phyloP scores from a whole-genome alignment of 1,140 invertebrate species.

The Danaus plexippus region DNA sequence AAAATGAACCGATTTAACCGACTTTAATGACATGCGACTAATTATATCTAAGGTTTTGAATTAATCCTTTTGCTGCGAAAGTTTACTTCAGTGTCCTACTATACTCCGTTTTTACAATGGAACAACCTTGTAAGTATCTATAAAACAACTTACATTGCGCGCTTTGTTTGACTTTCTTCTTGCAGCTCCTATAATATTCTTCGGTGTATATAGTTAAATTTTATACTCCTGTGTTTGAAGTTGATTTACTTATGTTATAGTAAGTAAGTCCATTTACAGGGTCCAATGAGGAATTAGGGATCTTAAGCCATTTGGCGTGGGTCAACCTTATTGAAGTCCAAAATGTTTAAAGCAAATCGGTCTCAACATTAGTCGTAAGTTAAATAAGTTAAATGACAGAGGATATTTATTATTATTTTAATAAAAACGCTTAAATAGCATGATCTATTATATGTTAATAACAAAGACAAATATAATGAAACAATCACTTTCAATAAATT shows the following conservation, averaged over 20 bases:
- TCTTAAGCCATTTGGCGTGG: constrained; percentile 16
- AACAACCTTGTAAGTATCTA: neutral
- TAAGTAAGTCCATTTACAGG: constrained; percentile 10
- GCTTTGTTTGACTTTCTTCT: neutral
- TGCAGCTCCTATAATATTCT: neutral
- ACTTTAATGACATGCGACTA: constrained; percentile 19
- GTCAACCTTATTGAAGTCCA: constrained; percentile 17
- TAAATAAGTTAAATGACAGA: no score
- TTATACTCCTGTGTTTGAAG: neutral
- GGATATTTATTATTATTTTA: no score
- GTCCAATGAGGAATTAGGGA: constrained; percentile 21
- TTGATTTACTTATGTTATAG: constrained; percentile 8
- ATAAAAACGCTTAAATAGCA: no score
- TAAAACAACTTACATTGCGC: constrained; percentile 4
- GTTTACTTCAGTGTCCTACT: constrained; percentile 9
- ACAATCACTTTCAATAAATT: no score
- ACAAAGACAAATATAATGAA: no score
- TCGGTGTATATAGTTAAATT: constrained; percentile 8
- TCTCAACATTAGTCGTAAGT: no score
- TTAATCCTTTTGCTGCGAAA: constrained; percentile 17
- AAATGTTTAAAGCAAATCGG: no score
- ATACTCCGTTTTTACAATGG: neutral
- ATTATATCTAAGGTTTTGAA: constrained; percentile 15
- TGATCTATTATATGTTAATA: no score
- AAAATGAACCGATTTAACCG: constrained; percentile 17